Percentiles rank a stretch among this genome's conserved stretches.
Conservation (phyloP, 2,888 invertebrate genomes). For the Lissocephala sabroskyi region DNA sequence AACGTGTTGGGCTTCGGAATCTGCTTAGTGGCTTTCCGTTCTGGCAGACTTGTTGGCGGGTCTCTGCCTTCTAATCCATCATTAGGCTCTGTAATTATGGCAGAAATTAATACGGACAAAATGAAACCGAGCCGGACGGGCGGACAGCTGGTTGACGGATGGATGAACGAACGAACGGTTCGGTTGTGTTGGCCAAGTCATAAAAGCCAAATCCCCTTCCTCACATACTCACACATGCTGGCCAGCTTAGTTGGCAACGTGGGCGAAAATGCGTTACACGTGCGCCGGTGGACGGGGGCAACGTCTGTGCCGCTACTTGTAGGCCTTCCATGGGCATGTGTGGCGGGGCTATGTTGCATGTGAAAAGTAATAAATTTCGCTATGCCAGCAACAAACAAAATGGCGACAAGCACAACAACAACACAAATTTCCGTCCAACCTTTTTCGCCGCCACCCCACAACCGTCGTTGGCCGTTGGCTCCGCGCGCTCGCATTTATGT, state of each 20-base stretch:
- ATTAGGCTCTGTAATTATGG: slow-evolving; percentile 36
- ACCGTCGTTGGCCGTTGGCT: neutral
- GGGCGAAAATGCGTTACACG: too few species aligned
- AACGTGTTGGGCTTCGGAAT: slow-evolving; percentile 31
- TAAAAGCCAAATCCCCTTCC: too few species aligned
- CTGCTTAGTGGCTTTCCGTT: slow-evolving; percentile 6
- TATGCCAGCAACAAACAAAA: slow-evolving; percentile 25
- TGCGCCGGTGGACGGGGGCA: neutral
- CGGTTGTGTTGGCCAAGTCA: too few species aligned
- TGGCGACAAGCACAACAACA: slow-evolving; percentile 8
- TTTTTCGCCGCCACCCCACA: neutral
- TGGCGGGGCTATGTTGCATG: neutral
- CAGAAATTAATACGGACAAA: slow-evolving; percentile 20
- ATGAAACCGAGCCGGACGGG: too few species aligned
- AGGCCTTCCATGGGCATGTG: slow-evolving; percentile 3
- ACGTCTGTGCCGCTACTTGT: neutral
- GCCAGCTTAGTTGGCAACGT: too few species aligned
- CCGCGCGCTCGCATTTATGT: neutral
- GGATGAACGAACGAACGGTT: too few species aligned
- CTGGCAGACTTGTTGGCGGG: neutral
- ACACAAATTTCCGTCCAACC: neutral
- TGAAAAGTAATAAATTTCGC: slow-evolving; percentile 18
- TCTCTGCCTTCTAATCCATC: slow-evolving; percentile 25
- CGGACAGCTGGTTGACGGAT: too few species aligned
- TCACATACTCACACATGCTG: too few species aligned